phyloP scores from a whole-genome alignment of 2,888 invertebrate genomes.

The Theristus sp. region DNA sequence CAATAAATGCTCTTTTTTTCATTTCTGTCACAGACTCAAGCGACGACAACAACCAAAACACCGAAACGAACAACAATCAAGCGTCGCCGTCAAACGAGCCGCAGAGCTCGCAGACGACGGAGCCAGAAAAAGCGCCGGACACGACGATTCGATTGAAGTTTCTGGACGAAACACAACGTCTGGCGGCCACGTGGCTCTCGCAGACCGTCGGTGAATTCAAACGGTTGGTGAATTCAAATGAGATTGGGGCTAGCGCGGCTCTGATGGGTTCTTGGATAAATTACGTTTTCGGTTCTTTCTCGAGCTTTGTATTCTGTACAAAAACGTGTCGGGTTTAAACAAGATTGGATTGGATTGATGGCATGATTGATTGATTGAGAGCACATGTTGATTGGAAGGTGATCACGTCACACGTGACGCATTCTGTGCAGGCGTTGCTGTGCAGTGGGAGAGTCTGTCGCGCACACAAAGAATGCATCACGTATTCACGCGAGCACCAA shows the following conservation, averaged over 20 bases:
- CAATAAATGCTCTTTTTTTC: no score
- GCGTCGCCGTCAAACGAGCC: not conserved
- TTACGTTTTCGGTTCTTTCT: not conserved
- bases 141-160: conserved; percentile 25
- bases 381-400: no score
- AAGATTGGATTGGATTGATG: no score
- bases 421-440: no score
- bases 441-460: no score
- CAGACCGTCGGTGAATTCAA: conserved; percentile 33
- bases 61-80: not conserved
- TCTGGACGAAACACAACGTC: conserved; percentile 32
- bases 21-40: no score
- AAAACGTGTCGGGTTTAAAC: no score
- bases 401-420: no score
- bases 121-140: not conserved
- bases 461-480: no score
- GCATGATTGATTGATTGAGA: not conserved
- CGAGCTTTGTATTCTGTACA: no score
- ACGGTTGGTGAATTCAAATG: conserved; percentile 19
- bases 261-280: not conserved
- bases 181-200: conserved; percentile 25
- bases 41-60: no score
- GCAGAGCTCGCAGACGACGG: not conserved
- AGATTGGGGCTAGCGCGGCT: not conserved
- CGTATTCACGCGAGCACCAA: no score